Percentiles rank a stretch among this genome's conserved stretches.
Conservation (phyloP, 2,797 vertebrate species). For the Anniella stebbinsi region DNA sequence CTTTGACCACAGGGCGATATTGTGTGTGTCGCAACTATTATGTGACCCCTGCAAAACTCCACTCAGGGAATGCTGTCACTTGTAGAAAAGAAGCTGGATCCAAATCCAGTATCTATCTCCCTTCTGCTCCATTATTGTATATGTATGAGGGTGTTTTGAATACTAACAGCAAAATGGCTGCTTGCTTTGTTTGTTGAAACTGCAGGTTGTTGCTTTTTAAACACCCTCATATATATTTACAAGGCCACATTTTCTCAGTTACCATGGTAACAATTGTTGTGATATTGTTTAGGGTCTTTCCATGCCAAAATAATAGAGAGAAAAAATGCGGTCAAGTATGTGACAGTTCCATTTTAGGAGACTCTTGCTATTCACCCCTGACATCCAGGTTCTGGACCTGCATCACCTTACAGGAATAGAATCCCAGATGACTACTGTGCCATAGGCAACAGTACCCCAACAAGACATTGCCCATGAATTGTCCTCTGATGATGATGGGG, state of each 20-base stretch:
- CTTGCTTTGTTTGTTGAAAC: not conserved
- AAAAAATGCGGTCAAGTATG: not conserved
- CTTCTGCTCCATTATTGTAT: not conserved
- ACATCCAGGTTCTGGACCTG: not conserved
- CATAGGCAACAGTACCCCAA: not conserved
- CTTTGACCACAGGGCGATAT: too few relatives aligned
- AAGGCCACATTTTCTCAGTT: conserved; percentile 21
- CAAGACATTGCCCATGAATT: not conserved
- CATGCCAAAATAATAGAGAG: not conserved
- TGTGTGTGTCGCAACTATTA: too few relatives aligned
- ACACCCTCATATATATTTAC: conserved; percentile 16
- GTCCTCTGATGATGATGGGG: not conserved
- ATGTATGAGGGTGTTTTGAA: not conserved
- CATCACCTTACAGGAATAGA: not conserved
- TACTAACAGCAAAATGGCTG: conserved; percentile 4
- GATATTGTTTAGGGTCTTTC: not conserved
- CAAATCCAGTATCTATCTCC: not conserved
- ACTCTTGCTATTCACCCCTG: not conserved
- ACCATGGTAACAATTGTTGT: conserved; percentile 17
- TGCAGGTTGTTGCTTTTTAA: not conserved
- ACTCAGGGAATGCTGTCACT: not conserved
- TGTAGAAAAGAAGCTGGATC: not conserved
- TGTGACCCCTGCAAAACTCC: too few relatives aligned
- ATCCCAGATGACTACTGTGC: not conserved
- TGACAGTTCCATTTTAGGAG: not conserved